Evolutionary conservation across 1,140 invertebrate genomes (phyloP), one percentile per base, ranked within the genome.

Genomic region (Phymorhynchus buccinoides): DNA sequence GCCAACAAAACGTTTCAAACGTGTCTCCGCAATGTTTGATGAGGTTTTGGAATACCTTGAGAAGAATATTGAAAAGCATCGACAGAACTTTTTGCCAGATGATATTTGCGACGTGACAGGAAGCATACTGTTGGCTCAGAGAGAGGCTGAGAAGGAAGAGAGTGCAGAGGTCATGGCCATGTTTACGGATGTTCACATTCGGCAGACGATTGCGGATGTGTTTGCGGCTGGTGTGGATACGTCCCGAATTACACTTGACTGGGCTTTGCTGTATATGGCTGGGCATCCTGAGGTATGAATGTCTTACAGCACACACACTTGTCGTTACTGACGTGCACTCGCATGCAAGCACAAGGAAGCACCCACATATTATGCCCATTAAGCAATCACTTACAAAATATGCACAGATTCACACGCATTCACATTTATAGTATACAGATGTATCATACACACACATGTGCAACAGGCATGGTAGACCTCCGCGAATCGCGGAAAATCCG

Each of bases 71-170:
- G 41, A 83, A 9, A 30, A 66, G 27, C 81, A 83, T 66, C 14
- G 37, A n/a, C 18, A 41, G 66, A 37, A 3, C n/a, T 84, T 75
- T 37, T 52, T 44, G 30, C 79, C 79, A 3, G 52, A 62, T 18
- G 62, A 80, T 12, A 52, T 56, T 30, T 30, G 35, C 3, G 79
- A 80, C 35, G 30, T 80, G 7, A 80, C 52, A 32, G 79, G 62
- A 44, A 80, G 79, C 79, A 62, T 80, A n/a, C 30, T 80, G 32
- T 42, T 80, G 44, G 79, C 79, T 2, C 27, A 35, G 30, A 37
- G 9, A 30, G 44, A 62, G 52, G 79, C 79, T 52, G 44, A 30
- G 3, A 9, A 37, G 14, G 48, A 62, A 37, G 48, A 56, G 30
- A 35, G 44, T 56, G 35, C 73, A 75, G 30, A 41, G 73, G 73